Conservation (phyloP, 2,888 invertebrate genomes). For the Chromoteleia sp. region DNA sequence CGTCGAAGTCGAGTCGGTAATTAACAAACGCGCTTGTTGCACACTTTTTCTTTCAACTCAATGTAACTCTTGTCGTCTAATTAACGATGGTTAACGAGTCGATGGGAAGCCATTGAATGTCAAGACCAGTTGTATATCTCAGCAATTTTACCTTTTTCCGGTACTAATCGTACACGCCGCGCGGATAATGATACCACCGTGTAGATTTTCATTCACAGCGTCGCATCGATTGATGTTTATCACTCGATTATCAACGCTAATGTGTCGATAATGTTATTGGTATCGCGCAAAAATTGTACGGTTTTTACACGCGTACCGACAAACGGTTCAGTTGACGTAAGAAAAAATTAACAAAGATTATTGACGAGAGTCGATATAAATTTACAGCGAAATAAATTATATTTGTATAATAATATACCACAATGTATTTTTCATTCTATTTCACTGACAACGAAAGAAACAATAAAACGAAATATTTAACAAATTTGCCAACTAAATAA, state of each 20-base stretch:
- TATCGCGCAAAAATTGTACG: conserved; percentile 10
- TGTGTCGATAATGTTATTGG: conserved; percentile 38
- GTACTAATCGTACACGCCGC: conserved; percentile 15
- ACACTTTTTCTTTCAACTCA: conserved; percentile 67
- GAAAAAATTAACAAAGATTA: no score
- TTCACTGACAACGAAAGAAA: no score
- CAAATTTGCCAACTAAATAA: no score
- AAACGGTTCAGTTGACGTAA: no score
- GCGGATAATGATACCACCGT: conserved; percentile 56
- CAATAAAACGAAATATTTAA: no score
- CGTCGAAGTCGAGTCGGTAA: conserved; percentile 74
- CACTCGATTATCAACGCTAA: conserved; percentile 47
- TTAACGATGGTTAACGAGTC: conserved; percentile 72
- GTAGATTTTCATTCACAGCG: conserved; percentile 53
- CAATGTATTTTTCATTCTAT: no score
- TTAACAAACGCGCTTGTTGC: conserved; percentile 77
- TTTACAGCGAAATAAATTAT: no score
- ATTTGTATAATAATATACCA: no score
- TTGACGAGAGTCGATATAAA: no score
- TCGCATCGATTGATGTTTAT: conserved; percentile 25
- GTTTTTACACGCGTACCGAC: no score
- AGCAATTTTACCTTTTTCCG: conserved; percentile 50
- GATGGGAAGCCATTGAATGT: conserved; percentile 57
- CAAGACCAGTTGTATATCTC: conserved; percentile 66
- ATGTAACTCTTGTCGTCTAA: conserved; percentile 67